Percentiles rank a stretch among this genome's conserved stretches.
Evolutionary conservation across 2,113 vertebrate species (phyloP).

Genomic region (Eolophus roseicapilla): DNA sequence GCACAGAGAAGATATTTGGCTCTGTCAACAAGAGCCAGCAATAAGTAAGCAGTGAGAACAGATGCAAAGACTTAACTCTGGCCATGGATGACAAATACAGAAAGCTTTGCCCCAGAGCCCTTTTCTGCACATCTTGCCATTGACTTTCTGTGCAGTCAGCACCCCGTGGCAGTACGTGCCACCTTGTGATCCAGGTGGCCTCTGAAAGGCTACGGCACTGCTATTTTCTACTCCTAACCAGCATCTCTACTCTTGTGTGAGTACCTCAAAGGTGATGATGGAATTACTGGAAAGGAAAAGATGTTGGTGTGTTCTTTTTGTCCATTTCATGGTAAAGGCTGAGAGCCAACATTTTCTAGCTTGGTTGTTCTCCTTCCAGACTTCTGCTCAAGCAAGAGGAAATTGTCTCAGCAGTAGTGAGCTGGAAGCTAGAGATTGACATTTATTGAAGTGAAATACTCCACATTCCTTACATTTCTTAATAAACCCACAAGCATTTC

Average conservation of each 20-base stretch:
- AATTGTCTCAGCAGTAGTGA: constrained; percentile 27
- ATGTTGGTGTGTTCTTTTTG: not conserved
- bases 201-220: not conserved
- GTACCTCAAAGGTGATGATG: not conserved
- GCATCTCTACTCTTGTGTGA: not conserved
- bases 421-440: not conserved
- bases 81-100: not conserved
- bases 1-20: not conserved
- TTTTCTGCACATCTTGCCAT: not conserved
- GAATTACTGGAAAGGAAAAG: not conserved
- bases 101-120: not conserved
- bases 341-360: not conserved
- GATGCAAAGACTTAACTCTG: not conserved
- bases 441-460: not conserved
- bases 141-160: not conserved
- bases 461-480: constrained; percentile 19
- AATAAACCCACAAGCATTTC: constrained; percentile 28
- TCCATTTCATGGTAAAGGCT: not conserved
- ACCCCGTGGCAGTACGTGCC: rapidly evolving
- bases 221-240: not conserved
- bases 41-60: not conserved
- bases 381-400: constrained; percentile 21
- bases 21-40: not conserved
- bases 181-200: not conserved
- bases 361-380: not conserved